phyloP scores from a whole-genome alignment of 2,888 invertebrate genomes.

The Drosophila phalerata region DNA sequence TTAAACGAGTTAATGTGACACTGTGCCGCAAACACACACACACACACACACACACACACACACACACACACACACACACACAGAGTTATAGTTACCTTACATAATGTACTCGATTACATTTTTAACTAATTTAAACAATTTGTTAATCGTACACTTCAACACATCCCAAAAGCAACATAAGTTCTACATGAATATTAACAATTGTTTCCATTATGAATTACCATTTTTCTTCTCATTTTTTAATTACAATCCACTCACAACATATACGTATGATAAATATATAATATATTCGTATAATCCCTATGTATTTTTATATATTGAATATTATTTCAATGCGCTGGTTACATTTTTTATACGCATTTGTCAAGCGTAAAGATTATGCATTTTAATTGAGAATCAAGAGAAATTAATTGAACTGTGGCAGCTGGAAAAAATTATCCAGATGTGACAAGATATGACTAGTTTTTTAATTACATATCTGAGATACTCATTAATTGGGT shows the following conservation, averaged over 20 bases:
- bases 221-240: not conserved
- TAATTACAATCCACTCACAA: not conserved
- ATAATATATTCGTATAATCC: slow-evolving; percentile 1
- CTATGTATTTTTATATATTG: not conserved
- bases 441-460: not conserved
- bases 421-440: not conserved
- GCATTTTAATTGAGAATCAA: not conserved
- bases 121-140: slow-evolving; percentile 37
- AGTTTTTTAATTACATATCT: not conserved
- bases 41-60: slow-evolving; percentile 5
- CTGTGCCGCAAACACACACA: slow-evolving; percentile 29
- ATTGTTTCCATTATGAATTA: not conserved
- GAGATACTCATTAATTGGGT: not conserved
- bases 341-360: slow-evolving; percentile 1
- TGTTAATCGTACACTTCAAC: slow-evolving; percentile 20
- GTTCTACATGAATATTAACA: not conserved
- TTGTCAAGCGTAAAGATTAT: not conserved
- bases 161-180: slow-evolving; percentile 1
- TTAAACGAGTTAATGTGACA: slow-evolving; percentile 67
- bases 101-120: slow-evolving; percentile 35
- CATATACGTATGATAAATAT: not conserved
- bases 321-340: slow-evolving; percentile 7
- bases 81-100: slow-evolving; percentile 8
- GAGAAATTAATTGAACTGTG: not conserved
- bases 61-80: slow-evolving; percentile 2